Evolutionary conservation across 2,797 vertebrate species (phyloP).

Genomic region (Enteromius anoplus): DNA sequence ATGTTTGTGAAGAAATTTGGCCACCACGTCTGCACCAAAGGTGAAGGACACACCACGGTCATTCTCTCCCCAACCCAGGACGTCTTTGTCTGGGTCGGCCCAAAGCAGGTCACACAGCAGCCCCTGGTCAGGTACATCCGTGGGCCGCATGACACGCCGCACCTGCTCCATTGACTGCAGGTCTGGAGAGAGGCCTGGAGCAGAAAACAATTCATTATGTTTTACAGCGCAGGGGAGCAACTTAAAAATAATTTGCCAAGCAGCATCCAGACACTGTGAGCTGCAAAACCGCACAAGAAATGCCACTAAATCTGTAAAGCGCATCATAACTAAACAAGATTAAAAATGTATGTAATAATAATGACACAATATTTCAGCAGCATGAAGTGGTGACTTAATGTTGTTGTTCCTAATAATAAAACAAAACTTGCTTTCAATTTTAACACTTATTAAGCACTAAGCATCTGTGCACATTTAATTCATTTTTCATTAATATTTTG

Average conservation of each 20-base stretch:
- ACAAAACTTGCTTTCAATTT: not conserved
- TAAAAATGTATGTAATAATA: not conserved
- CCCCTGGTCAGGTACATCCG: slow-evolving; percentile 84
- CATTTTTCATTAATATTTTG: not conserved
- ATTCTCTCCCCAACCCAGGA: slow-evolving; percentile 84
- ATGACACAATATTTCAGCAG: not conserved
- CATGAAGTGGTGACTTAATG: not conserved
- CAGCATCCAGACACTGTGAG: not conserved
- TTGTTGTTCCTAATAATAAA: not conserved
- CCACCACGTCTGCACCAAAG: slow-evolving; percentile 83
- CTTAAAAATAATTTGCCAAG: not conserved
- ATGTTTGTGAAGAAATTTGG: slow-evolving; percentile 86
- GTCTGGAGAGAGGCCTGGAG: slow-evolving; percentile 79
- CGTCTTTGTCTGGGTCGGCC: slow-evolving; percentile 84
- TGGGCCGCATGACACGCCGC: slow-evolving; percentile 83
- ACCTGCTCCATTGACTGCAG: slow-evolving; percentile 86
- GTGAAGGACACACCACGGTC: slow-evolving; percentile 85
- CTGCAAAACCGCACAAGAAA: not conserved
- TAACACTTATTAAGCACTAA: not conserved
- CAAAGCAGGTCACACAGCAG: slow-evolving; percentile 83
- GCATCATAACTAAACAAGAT: not conserved
- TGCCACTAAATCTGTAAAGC: not conserved
- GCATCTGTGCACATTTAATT: not conserved
- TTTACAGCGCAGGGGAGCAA: not conserved
- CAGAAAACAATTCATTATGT: slow-evolving; percentile 6